Percentiles rank a stretch among this genome's conserved stretches.
These are phyloP conservation scores for Garra rufa DNA, from an alignment of 2,113 vertebrate genomes.

Conservation along the genomic window DNA sequence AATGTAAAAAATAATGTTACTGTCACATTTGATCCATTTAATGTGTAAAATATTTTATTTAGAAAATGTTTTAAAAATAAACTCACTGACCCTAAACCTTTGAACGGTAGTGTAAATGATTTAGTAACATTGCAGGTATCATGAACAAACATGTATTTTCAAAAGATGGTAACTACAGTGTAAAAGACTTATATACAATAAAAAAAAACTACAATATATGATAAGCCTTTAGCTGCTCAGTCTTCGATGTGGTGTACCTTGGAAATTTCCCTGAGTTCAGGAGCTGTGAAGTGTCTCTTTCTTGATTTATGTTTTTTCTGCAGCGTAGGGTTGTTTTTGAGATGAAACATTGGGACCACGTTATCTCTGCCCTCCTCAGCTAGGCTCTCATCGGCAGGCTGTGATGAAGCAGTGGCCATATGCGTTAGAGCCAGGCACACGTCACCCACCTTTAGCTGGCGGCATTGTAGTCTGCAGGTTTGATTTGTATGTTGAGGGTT, in stretches of 20 bases:
- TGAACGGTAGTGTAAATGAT: not conserved
- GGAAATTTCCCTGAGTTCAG: constrained; percentile 59
- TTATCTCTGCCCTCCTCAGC: not conserved
- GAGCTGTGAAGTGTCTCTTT: constrained; percentile 74
- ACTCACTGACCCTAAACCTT: not conserved
- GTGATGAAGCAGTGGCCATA: not conserved
- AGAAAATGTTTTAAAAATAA: not conserved
- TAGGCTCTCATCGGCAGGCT: constrained; percentile 4
- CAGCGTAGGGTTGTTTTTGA: not conserved
- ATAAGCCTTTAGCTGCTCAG: constrained; percentile 14
- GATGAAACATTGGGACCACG: not conserved
- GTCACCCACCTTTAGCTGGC: constrained; percentile 76
- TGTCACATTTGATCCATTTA: not conserved
- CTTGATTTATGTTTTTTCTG: constrained; percentile 35
- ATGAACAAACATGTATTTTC: not conserved
- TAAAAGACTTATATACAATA: not conserved
- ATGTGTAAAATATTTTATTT: not conserved
- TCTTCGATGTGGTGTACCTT: constrained; percentile 4
- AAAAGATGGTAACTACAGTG: not conserved
- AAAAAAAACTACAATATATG: not conserved
- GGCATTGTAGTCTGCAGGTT: constrained; percentile 76
- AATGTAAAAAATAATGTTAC: not conserved
- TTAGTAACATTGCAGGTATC: not conserved
- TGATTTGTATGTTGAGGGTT: constrained; percentile 73
- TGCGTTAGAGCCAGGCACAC: constrained; percentile 78